phyloP scores from a whole-genome alignment of 2,113 vertebrate genomes.

The Chlorocebus sabaeus region DNA sequence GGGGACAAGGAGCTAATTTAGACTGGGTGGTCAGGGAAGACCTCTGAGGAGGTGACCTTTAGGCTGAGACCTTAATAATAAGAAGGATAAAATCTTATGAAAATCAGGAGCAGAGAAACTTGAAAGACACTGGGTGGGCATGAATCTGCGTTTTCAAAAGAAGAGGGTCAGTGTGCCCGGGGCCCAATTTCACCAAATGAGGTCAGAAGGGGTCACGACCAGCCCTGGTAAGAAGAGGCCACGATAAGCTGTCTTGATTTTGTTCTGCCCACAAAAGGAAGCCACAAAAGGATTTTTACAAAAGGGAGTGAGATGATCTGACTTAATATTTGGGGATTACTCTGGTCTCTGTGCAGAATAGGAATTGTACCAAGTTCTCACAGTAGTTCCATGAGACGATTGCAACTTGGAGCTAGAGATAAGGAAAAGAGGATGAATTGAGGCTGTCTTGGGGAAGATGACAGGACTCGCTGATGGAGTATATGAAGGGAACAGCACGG shows the following conservation, averaged over 20 bases:
- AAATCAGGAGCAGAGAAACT: neutral
- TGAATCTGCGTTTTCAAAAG: neutral
- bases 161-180: neutral
- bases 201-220: neutral
- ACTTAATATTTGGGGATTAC: neutral
- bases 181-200: neutral
- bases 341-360: neutral
- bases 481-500: accelerated
- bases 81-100: neutral
- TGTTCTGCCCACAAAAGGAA: constrained; percentile 26
- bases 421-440: neutral
- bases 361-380: neutral
- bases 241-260: neutral
- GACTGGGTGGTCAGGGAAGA: neutral
- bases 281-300: neutral
- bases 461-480: neutral
- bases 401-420: neutral
- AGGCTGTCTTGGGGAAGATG: neutral
- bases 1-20: neutral
- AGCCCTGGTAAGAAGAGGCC: neutral
- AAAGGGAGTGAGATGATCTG: neutral
- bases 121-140: neutral
- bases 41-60: neutral
- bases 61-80: neutral
- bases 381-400: neutral